These are phyloP conservation scores for Coranthus polyacanthus DNA, from an alignment of 2,797 vertebrate genomes.

Conservation along the genomic window DNA sequence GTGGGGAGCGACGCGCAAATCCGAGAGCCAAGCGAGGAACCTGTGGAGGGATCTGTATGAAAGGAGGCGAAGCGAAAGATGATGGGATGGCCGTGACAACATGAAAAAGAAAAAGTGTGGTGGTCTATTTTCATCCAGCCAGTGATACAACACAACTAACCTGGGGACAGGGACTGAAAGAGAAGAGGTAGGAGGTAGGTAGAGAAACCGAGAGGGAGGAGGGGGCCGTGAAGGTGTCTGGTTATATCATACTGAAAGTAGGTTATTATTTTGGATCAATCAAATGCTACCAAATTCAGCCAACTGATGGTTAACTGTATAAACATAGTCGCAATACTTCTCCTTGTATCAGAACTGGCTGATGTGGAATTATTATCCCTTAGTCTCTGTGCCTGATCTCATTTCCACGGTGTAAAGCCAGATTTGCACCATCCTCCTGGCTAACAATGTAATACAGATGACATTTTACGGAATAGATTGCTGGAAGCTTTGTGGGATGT, in stretches of 20 bases:
- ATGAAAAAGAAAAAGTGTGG: constrained; percentile 88
- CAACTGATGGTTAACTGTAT: constrained; percentile 48
- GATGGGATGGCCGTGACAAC: constrained; percentile 83
- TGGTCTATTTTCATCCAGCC: constrained; percentile 79
- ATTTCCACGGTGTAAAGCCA: constrained; percentile 56
- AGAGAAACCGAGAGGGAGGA: constrained; percentile 53
- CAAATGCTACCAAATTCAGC: constrained; percentile 35
- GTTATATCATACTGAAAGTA: constrained; percentile 79
- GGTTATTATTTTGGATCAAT: constrained; percentile 75
- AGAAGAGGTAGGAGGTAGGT: constrained; percentile 81
- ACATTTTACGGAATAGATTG: constrained; percentile 74
- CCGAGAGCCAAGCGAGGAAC: constrained; percentile 59
- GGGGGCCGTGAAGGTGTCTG: constrained; percentile 66
- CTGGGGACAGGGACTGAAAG: constrained; percentile 77
- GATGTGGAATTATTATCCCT: constrained; percentile 47
- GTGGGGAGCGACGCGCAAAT: constrained; percentile 67
- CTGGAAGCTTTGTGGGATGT: constrained; percentile 66
- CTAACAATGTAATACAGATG: constrained; percentile 66
- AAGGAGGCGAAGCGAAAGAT: constrained; percentile 60
- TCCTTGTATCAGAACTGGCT: constrained; percentile 31
- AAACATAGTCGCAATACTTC: constrained; percentile 14
- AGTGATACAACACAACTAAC: constrained; percentile 81
- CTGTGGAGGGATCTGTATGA: constrained; percentile 74
- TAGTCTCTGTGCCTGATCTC: constrained; percentile 50
- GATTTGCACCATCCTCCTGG: constrained; percentile 61